Evolutionary conservation across 2,888 invertebrate genomes (phyloP).

Genomic region (Dimorphilus gyrociliatus): DNA sequence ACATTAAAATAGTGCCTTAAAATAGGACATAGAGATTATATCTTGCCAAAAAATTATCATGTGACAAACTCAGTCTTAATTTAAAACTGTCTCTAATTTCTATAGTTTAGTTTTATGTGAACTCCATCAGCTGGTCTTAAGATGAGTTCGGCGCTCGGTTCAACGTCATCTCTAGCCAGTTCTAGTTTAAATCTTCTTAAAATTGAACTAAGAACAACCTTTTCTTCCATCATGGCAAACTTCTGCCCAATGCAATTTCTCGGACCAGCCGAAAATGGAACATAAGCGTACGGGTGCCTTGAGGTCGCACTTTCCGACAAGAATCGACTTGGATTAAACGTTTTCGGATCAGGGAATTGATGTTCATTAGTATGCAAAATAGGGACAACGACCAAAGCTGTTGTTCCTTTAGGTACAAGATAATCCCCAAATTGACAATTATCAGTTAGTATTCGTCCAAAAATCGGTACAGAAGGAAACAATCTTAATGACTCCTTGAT

Average conservation of each 20-base stretch:
- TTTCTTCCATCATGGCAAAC: slow-evolving; percentile 40
- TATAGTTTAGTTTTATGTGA: slow-evolving; percentile 31
- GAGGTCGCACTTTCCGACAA: slow-evolving; percentile 54
- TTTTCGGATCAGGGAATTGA: slow-evolving; percentile 49
- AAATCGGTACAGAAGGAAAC: slow-evolving; percentile 40
- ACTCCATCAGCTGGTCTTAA: slow-evolving; percentile 46
- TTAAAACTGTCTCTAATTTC: too few species aligned
- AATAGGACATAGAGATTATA: too few species aligned
- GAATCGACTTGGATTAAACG: slow-evolving; percentile 63
- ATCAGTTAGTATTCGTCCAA: slow-evolving; percentile 32
- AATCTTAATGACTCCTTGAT: slow-evolving; percentile 40
- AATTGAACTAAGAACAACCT: slow-evolving; percentile 44
- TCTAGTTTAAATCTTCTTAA: slow-evolving; percentile 45
- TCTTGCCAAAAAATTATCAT: too few species aligned
- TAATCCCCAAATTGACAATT: slow-evolving; percentile 29
- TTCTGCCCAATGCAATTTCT: slow-evolving; percentile 41
- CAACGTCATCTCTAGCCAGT: slow-evolving; percentile 45
- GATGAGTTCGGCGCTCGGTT: slow-evolving; percentile 46
- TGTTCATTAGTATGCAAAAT: slow-evolving; percentile 46
- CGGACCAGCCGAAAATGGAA: slow-evolving; percentile 41
- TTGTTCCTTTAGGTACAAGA: slow-evolving; percentile 25
- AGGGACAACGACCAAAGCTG: slow-evolving; percentile 14
- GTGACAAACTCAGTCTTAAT: too few species aligned
- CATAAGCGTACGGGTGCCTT: slow-evolving; percentile 46
- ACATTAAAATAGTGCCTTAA: too few species aligned